A percentile compares a stretch with the other conserved stretches of the same genome.
Conservation (phyloP, 2,113 vertebrate species). For the Terrapene triunguis region DNA sequence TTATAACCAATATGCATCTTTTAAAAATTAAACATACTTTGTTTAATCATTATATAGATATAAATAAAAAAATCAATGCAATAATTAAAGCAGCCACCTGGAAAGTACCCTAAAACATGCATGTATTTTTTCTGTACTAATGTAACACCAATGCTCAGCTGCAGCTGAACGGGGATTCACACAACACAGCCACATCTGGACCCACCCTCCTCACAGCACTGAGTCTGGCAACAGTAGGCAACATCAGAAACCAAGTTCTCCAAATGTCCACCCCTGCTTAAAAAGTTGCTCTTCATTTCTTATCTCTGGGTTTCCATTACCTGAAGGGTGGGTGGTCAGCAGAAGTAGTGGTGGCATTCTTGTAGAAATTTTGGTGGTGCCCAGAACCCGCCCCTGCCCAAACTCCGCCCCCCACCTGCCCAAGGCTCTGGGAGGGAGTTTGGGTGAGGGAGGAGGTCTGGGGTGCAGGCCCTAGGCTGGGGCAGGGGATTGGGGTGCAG, state of each 20-base stretch:
- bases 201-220: background rate
- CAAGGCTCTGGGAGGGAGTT: no score
- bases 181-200: rapidly evolving
- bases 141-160: background rate
- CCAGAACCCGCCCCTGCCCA: no score
- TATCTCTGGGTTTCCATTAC: rapidly evolving
- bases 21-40: background rate
- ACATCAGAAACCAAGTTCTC: background rate
- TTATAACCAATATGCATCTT: background rate
- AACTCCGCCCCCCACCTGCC: no score
- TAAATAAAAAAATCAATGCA: background rate
- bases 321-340: background rate
- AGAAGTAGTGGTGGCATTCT: background rate
- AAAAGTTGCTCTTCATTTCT: background rate
- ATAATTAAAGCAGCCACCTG: background rate
- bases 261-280: background rate
- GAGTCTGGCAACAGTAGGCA: background rate
- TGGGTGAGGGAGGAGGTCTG: no score
- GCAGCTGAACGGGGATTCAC: background rate
- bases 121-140: background rate
- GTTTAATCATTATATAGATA: background rate
- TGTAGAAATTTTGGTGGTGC: no score
- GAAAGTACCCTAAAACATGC: background rate
- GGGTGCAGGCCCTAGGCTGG: no score
- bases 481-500: no score